phyloP scores from a whole-genome alignment of 2,888 invertebrate species.

The Calameuta idolon region DNA sequence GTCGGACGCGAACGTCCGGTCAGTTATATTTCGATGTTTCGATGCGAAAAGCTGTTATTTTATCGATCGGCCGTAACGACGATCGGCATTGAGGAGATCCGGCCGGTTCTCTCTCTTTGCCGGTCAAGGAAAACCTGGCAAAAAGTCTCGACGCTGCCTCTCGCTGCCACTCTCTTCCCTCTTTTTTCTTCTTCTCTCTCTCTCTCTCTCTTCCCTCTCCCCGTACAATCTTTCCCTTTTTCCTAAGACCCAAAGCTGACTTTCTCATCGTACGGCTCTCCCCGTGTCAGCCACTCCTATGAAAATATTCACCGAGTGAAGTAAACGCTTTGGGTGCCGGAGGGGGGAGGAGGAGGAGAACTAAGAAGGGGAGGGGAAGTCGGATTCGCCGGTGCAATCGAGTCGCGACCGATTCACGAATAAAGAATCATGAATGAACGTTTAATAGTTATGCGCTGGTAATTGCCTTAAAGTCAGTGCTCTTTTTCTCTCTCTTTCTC shows the following conservation, averaged over 20 bases:
- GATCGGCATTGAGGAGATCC: not conserved
- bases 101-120: not conserved
- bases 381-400: not conserved
- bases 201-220: conserved; percentile 26
- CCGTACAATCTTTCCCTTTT: conserved; percentile 17
- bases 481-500: conserved; percentile 8
- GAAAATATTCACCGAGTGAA: not conserved
- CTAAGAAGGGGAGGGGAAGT: not conserved
- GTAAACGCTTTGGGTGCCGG: not conserved
- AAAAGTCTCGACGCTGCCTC: not conserved
- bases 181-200: conserved; percentile 8
- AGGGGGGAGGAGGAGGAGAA: not conserved
- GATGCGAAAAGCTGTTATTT: not conserved
- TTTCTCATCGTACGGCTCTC: not conserved
- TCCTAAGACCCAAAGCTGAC: conserved; percentile 17
- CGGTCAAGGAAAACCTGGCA: not conserved
- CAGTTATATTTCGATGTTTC: not conserved
- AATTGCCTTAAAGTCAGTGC: conserved; percentile 29
- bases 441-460: conserved; percentile 33
- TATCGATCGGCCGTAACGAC: not conserved
- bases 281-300: not conserved
- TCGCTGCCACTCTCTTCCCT: not conserved
- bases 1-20: not conserved
- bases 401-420: not conserved
- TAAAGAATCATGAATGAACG: conserved; percentile 21